Evolutionary conservation across 2,888 invertebrate species (phyloP).

Genomic region (Isoperla grammatica): DNA sequence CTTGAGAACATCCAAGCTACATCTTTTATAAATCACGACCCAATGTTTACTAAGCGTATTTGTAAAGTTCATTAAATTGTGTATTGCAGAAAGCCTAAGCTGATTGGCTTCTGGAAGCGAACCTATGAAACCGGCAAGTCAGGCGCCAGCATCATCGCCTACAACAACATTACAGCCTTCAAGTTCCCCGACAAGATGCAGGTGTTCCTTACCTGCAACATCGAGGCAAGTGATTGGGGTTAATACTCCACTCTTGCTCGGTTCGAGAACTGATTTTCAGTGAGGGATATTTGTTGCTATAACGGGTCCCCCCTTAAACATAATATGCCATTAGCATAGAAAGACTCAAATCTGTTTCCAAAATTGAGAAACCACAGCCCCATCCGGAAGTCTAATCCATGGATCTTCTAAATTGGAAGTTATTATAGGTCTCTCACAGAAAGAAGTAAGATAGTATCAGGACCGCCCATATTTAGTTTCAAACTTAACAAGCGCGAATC

Average conservation of each 20-base stretch:
- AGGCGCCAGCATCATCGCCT: slow-evolving; percentile 59
- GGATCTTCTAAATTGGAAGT: too few relatives aligned
- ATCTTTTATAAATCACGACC: background rate
- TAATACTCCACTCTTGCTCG: too few relatives aligned
- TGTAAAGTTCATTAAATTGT: background rate
- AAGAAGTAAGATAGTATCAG: too few relatives aligned
- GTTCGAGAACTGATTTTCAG: background rate
- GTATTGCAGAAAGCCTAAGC: slow-evolving; percentile 53
- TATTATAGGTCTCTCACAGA: too few relatives aligned
- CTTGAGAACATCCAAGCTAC: background rate
- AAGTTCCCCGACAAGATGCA: slow-evolving; percentile 68
- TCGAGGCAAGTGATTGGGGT: slow-evolving; percentile 60
- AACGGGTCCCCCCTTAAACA: too few relatives aligned
- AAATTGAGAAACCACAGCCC: too few relatives aligned
- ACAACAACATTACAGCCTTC: slow-evolving; percentile 64
- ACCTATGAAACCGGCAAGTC: slow-evolving; percentile 52
- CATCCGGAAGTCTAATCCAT: too few relatives aligned
- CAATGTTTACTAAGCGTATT: background rate
- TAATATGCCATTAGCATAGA: too few relatives aligned
- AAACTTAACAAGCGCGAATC: too few relatives aligned
- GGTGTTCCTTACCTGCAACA: slow-evolving; percentile 67
- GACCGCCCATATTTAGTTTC: too few relatives aligned
- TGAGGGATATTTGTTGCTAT: too few relatives aligned
- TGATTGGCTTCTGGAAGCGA: slow-evolving; percentile 60
- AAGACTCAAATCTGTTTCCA: too few relatives aligned